Conservation (phyloP, 2,113 vertebrate genomes). For the Anguilla rostrata region DNA sequence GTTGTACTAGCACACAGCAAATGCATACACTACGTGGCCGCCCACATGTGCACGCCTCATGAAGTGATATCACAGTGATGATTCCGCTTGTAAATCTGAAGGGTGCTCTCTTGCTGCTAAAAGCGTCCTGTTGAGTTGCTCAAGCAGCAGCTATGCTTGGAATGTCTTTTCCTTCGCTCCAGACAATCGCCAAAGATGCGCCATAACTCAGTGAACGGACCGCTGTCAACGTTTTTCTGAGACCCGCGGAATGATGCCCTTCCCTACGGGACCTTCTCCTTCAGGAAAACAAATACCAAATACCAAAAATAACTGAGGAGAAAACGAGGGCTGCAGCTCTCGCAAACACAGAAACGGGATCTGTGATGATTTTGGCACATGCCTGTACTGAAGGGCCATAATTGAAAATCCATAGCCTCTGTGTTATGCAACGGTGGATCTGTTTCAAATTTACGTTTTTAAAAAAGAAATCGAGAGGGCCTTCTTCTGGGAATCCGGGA, state of each 20-base stretch:
- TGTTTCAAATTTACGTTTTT: slow-evolving; percentile 43
- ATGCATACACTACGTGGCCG: background rate
- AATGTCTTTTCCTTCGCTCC: background rate
- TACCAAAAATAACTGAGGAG: background rate
- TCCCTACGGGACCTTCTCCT: background rate
- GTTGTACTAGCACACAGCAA: background rate
- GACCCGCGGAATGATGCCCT: background rate
- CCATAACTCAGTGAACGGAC: background rate
- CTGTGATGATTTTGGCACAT: background rate
- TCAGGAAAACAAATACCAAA: background rate
- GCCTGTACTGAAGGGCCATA: background rate
- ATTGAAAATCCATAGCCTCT: background rate
- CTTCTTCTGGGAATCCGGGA: background rate
- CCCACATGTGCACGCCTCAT: background rate
- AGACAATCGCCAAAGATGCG: background rate
- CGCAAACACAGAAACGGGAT: background rate
- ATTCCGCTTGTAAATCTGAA: background rate
- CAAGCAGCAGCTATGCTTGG: background rate
- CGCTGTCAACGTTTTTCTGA: background rate
- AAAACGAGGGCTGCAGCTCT: background rate
- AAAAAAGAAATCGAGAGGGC: background rate
- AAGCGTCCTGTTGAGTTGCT: background rate
- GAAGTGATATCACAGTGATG: no score
- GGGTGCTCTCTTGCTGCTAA: background rate
- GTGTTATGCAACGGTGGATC: slow-evolving; percentile 20